A percentile compares a stretch with the other conserved stretches of the same genome.
Evolutionary conservation across 2,797 vertebrate species (phyloP).

Genomic region (Tokudaia tokunoshimensis): DNA sequence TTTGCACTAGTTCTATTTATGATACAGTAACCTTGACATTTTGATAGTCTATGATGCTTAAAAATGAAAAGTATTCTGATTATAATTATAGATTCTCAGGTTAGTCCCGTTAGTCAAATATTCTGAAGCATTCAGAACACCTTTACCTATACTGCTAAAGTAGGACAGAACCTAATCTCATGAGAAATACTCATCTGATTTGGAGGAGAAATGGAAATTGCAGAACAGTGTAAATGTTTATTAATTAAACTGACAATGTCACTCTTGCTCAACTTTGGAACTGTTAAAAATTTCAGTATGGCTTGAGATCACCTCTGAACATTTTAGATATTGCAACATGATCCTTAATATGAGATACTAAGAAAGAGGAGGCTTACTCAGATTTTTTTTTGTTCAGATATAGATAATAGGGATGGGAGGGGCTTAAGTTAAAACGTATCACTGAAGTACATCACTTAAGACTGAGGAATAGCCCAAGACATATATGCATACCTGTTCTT

Average conservation of each 20-base stretch:
- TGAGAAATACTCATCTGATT: background rate
- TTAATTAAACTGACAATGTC: background rate
- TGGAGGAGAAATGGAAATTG: background rate
- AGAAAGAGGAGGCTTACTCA: background rate
- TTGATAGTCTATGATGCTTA: background rate
- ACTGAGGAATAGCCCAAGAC: background rate
- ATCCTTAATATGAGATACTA: background rate
- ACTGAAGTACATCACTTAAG: background rate
- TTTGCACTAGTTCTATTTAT: background rate
- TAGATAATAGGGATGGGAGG: background rate
- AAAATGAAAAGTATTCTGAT: background rate
- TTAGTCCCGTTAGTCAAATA: background rate
- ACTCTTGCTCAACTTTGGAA: background rate
- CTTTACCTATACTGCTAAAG: background rate
- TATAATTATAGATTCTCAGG: background rate
- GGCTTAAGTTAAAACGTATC: background rate
- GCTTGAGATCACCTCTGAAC: too few species aligned
- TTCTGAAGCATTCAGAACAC: background rate
- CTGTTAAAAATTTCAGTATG: background rate
- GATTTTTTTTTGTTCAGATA: background rate
- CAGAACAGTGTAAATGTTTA: background rate
- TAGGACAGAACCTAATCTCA: accelerated
- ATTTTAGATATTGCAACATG: background rate
- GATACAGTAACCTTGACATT: accelerated
- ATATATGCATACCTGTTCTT: background rate